phyloP scores from a whole-genome alignment of 2,888 invertebrate genomes.

The Cephus pygmeus region DNA sequence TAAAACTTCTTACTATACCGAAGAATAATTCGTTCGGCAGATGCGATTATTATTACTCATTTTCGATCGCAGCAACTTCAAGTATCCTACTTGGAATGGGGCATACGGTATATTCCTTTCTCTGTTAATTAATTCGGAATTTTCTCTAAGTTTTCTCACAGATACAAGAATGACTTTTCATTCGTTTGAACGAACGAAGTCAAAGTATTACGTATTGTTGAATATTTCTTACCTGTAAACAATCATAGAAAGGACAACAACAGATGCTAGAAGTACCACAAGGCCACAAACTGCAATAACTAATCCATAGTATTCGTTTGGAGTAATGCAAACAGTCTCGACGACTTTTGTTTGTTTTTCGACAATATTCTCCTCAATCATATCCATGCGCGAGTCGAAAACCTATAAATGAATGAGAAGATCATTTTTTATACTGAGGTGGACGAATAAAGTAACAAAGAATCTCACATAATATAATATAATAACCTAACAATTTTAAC shows the following conservation, averaged over 20 bases:
- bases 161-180: not conserved
- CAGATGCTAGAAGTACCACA: conserved; percentile 78
- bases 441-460: not conserved
- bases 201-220: not conserved
- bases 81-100: too few relatives aligned
- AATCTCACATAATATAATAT: not conserved
- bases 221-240: conserved; percentile 75
- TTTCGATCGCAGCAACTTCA: too few relatives aligned
- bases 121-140: too few relatives aligned
- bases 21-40: too few relatives aligned
- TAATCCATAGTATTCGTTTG: conserved; percentile 87
- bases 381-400: conserved; percentile 76
- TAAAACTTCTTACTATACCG: too few relatives aligned
- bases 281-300: conserved; percentile 82
- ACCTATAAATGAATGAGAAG: conserved; percentile 70
- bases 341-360: conserved; percentile 70
- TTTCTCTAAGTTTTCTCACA: not conserved
- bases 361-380: conserved; percentile 58
- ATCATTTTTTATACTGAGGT: not conserved
- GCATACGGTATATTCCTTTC: too few relatives aligned
- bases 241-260: conserved; percentile 78
- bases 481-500: not conserved
- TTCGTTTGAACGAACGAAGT: not conserved
- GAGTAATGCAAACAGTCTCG: conserved; percentile 82
- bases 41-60: too few relatives aligned